Percentiles rank a stretch among this genome's conserved stretches.
phyloP scores from a whole-genome alignment of 2,888 invertebrate species.

The Salticus scenicus region DNA sequence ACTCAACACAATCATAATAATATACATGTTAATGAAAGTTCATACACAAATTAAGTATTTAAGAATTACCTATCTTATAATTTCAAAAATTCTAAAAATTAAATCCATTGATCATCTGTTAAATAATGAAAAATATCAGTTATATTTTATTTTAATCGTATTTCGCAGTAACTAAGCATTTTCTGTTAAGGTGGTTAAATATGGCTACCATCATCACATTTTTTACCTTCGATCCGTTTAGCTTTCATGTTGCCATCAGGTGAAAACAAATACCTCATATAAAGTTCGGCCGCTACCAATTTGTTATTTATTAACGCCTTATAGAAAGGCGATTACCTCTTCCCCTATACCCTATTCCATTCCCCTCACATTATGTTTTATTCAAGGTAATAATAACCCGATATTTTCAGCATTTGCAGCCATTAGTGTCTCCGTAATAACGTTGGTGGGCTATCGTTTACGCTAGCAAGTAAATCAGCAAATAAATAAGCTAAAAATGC shows the following conservation, averaged over 20 bases:
- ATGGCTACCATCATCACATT: background rate
- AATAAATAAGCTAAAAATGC: conserved; percentile 44
- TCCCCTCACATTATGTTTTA: conserved; percentile 54
- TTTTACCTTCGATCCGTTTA: conserved; percentile 22
- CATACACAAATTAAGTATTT: too few species aligned
- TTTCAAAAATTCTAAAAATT: too few species aligned
- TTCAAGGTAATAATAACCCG: conserved; percentile 66
- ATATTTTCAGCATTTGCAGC: conserved; percentile 55
- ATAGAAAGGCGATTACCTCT: conserved; percentile 60
- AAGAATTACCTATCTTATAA: too few species aligned
- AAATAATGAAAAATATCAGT: too few species aligned
- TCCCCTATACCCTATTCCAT: background rate
- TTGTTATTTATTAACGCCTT: conserved; percentile 70
- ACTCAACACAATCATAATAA: too few species aligned
- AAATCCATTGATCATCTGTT: too few species aligned
- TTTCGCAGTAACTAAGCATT: too few species aligned
- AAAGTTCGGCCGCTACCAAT: conserved; percentile 51
- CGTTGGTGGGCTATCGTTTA: conserved; percentile 36
- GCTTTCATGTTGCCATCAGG: conserved; percentile 64
- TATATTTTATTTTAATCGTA: too few species aligned
- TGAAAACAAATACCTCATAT: conserved; percentile 62
- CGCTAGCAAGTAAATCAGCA: conserved; percentile 20
- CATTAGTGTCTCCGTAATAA: conserved; percentile 60
- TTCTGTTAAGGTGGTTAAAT: background rate
- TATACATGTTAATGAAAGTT: too few species aligned